phyloP scores from a whole-genome alignment of 2,113 vertebrate species.

The Cyprinodon brontotheroides region DNA sequence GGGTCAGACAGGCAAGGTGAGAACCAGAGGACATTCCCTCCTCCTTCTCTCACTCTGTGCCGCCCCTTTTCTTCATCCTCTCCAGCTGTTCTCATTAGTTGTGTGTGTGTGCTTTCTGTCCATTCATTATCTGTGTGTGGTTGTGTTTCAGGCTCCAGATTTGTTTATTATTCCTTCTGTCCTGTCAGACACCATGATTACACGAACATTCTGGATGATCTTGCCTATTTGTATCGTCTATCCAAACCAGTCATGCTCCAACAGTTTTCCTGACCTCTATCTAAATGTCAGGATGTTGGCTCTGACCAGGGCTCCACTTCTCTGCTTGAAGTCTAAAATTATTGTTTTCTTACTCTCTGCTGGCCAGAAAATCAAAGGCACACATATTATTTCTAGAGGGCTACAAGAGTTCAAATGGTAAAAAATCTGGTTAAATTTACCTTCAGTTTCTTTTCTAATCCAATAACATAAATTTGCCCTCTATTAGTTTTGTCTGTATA shows the following conservation, averaged over 20 bases:
- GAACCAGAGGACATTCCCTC: slow-evolving; percentile 74
- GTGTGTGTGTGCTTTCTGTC: slow-evolving; percentile 9
- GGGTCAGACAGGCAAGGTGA: slow-evolving; percentile 79
- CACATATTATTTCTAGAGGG: slow-evolving; percentile 11
- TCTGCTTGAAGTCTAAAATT: background rate
- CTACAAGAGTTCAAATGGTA: slow-evolving; percentile 12
- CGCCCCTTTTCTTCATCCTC: slow-evolving; percentile 27
- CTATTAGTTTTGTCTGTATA: background rate
- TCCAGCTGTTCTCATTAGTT: slow-evolving; percentile 74
- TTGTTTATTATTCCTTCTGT: slow-evolving; percentile 24
- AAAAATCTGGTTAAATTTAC: background rate
- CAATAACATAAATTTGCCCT: background rate
- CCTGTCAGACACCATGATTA: background rate
- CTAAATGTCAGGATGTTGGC: slow-evolving; percentile 57
- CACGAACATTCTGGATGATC: background rate
- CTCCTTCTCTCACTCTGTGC: slow-evolving; percentile 22
- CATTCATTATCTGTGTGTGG: slow-evolving; percentile 18
- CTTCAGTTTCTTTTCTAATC: background rate
- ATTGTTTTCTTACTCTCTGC: slow-evolving; percentile 10
- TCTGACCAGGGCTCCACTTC: background rate
- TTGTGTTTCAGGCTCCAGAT: slow-evolving; percentile 7
- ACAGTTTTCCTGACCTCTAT: slow-evolving; percentile 40
- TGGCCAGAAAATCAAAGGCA: slow-evolving; percentile 21
- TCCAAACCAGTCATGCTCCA: slow-evolving; percentile 40
- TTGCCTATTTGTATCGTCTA: background rate